Conservation (phyloP, 1,140 invertebrate genomes). For the Venustaconcha ellipsiformis region DNA sequence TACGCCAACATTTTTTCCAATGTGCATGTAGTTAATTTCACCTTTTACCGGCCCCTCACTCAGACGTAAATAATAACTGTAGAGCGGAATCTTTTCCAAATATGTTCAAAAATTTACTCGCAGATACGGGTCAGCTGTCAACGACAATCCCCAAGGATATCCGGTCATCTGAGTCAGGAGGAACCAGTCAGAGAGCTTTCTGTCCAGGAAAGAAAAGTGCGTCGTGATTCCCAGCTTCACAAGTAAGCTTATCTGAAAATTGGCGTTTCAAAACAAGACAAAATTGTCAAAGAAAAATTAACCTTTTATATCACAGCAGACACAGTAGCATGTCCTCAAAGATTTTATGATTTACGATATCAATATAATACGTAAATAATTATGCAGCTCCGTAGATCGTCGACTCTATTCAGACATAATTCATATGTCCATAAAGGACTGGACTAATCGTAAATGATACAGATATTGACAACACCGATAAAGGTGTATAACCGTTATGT, state of each 20-base stretch:
- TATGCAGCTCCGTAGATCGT: neutral
- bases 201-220: constrained; percentile 39
- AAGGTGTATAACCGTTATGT: too few relatives aligned
- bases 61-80: neutral
- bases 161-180: constrained; percentile 39
- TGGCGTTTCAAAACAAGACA: neutral
- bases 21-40: neutral
- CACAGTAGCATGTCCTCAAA: neutral
- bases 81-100: constrained; percentile 19
- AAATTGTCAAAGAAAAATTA: neutral
- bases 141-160: constrained; percentile 35
- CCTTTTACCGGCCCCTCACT: neutral
- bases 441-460: too few relatives aligned
- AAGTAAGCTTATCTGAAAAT: constrained; percentile 30
- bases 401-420: neutral
- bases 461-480: too few relatives aligned
- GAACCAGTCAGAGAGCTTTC: constrained; percentile 40
- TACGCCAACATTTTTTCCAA: too few relatives aligned
- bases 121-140: constrained; percentile 13
- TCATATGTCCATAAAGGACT: neutral
- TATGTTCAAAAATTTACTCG: constrained; percentile 7
- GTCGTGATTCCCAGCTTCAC: constrained; percentile 35
- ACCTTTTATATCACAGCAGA: neutral
- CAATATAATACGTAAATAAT: neutral
- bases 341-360: neutral